Evolutionary conservation across 2,888 invertebrate genomes (phyloP).

Genomic region (Halictus quadricinctus): DNA sequence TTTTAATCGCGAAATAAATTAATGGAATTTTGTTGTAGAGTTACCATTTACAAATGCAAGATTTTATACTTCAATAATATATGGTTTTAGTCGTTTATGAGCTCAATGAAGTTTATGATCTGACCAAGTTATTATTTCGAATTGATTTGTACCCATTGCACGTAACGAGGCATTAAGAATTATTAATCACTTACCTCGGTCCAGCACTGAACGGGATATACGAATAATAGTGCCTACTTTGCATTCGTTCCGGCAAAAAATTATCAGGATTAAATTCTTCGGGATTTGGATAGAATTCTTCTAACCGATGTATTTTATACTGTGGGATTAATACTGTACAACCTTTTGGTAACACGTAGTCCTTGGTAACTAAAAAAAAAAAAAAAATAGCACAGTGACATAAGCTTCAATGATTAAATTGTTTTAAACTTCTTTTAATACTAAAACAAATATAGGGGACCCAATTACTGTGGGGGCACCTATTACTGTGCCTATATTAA

Average conservation of each 20-base stretch:
- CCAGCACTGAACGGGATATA: conserved; percentile 93
- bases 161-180: not conserved
- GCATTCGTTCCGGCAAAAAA: conserved; percentile 91
- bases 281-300: conserved; percentile 90
- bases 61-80: not conserved
- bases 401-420: not conserved
- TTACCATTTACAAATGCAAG: not conserved
- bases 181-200: conserved; percentile 84
- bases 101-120: not conserved
- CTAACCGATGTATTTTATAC: conserved; percentile 88
- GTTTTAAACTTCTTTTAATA: too few relatives aligned
- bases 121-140: not conserved
- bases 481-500: too few relatives aligned
- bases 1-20: not conserved
- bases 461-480: too few relatives aligned
- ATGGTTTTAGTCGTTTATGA: not conserved
- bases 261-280: conserved; percentile 92
- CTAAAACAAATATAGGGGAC: too few relatives aligned
- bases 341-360: conserved; percentile 88
- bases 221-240: conserved; percentile 91
- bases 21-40: not conserved
- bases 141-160: not conserved
- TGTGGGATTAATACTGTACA: conserved; percentile 87
- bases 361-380: conserved; percentile 84
- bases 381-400: not conserved